Base-by-base conservation (phyloP, 2,113 vertebrate species). In the Coryphaenoides rupestris region DNA sequence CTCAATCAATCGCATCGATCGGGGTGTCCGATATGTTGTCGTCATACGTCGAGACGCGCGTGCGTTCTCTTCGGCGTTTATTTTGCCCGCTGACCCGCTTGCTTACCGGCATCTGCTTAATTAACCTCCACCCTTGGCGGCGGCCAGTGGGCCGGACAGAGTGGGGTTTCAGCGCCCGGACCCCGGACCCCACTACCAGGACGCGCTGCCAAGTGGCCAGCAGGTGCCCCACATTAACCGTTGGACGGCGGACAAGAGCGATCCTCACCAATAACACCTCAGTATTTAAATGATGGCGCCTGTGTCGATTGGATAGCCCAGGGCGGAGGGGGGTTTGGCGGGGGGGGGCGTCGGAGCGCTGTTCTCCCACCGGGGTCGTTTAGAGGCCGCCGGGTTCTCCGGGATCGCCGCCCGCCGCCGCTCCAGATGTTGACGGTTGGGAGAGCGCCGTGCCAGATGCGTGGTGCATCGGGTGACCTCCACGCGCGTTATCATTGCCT, bases 61-160 rank as follows among this genome's bases (percentile, higher is more conserved):
- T n/a, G 47, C 50, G 6, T 73, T 72, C 70, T 65, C 60, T 73
- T 59, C 49, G 61, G 21, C 63, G 66, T 74, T 77, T 12, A 81
- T 80, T 68, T 66, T 70, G 76, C 73, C n/a, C n/a, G 24, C 59
- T 83, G 84, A 88, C 82, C 83, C 69, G 77, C 62, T 68, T 81
- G 87, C 85, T 86, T 85, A 79, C 82, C 77, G 77, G 79, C 88
- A 90, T 83, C 84, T 84, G 87, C 70, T 88, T 86, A 81, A 88
- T 88, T 90, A 90, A 82, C 86, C 84, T 79, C 80, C 65, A 50
- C 66, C 69, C 69, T 76, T 59, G 58, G 69, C 72, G 65, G 65
- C 68, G 72, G 61, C 62, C 26, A 19, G 60, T 62, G 77, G 63
- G 21, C 68, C 74, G 71, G 61, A 60, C 55, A 59, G 62, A n/a